Evolutionary conservation across 2,888 invertebrate genomes (phyloP).

Genomic region (Zelleria hepariella): DNA sequence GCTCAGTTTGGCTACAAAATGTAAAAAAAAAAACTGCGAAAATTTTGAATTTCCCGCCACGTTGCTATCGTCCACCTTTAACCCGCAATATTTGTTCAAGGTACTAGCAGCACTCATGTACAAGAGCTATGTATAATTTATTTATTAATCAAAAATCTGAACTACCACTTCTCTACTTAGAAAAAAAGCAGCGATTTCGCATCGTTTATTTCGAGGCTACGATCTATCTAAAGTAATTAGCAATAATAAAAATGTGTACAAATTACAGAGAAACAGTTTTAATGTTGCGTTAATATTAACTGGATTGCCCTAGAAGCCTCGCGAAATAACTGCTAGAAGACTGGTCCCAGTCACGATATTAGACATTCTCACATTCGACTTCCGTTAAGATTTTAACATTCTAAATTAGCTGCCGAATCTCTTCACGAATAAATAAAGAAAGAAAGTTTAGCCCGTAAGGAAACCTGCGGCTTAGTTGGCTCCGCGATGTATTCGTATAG

Average conservation of each 20-base stretch:
- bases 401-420: background rate
- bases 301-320: background rate
- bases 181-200: background rate
- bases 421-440: too few species aligned
- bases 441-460: too few species aligned
- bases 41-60: too few species aligned
- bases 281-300: background rate
- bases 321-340: background rate
- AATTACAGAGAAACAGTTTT: background rate
- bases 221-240: background rate
- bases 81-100: too few species aligned
- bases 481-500: too few species aligned
- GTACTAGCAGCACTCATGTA: too few species aligned
- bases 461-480: too few species aligned
- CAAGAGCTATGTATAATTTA: too few species aligned
- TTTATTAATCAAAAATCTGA: background rate
- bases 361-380: background rate
- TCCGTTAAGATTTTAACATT: background rate
- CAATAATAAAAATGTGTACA: background rate
- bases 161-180: background rate
- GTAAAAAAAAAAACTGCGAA: too few species aligned
- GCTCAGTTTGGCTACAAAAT: too few species aligned
- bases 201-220: background rate
- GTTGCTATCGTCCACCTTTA: too few species aligned
- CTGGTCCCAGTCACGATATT: background rate